phyloP scores from a whole-genome alignment of 2,888 invertebrate genomes.

The Cactoblastis cactorum region DNA sequence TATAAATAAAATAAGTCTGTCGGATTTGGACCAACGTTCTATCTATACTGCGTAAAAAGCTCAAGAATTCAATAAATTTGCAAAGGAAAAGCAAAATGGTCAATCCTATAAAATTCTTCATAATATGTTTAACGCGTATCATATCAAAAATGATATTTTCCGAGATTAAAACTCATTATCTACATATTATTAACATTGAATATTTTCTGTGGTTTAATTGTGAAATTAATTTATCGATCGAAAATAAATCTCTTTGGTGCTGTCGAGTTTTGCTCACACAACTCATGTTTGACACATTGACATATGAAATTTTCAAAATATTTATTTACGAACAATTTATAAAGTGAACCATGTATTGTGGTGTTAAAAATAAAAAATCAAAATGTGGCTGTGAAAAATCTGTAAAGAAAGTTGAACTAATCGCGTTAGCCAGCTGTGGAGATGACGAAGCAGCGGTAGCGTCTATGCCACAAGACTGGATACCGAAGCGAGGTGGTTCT shows the following conservation, averaged over 20 bases:
- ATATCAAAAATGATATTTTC: too few relatives aligned
- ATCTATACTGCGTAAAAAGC: too few relatives aligned
- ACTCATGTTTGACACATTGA: not conserved
- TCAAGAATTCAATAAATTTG: too few relatives aligned
- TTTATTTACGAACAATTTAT: not conserved
- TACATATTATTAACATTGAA: too few relatives aligned
- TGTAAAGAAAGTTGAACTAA: slow-evolving; percentile 20
- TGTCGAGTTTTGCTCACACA: not conserved
- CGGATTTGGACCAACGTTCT: too few relatives aligned
- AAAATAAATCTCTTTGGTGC: not conserved
- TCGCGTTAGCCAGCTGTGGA: slow-evolving; percentile 40
- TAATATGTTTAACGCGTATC: too few relatives aligned
- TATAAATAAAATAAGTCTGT: not conserved
- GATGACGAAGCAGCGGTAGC: slow-evolving; percentile 55
- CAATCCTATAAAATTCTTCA: too few relatives aligned
- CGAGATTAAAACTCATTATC: too few relatives aligned
- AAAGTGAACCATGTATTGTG: not conserved
- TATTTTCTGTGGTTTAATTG: too few relatives aligned
- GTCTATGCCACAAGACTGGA: slow-evolving; percentile 51
- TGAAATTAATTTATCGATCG: too few relatives aligned
- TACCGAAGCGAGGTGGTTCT: slow-evolving; percentile 45
- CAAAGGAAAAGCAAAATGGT: too few relatives aligned
- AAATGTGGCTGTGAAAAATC: slow-evolving; percentile 15
- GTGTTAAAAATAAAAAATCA: not conserved
- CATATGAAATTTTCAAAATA: not conserved